Base-by-base conservation (phyloP, 2,888 invertebrate genomes). In the Neocrepidodera transversa region DNA sequence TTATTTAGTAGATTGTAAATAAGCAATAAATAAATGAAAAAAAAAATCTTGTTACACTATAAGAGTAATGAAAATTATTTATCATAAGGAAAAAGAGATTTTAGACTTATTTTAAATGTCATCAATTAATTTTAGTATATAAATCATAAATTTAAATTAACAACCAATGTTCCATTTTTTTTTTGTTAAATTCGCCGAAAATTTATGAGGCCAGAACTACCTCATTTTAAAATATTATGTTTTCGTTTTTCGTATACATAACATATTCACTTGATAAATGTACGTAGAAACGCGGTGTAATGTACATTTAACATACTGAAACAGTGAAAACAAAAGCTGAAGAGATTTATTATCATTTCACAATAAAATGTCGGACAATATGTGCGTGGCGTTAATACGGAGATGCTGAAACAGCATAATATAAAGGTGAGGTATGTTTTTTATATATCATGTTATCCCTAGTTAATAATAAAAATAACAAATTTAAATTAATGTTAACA, bases 231-330 rank as follows among this genome's bases (percentile, higher is more conserved):
- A 43, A 43, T 43, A 43, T 43, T 43, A 43, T 43, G 43, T 43
- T 43, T 43, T 13, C 43, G 26, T 43, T 43, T 43, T 43, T 43
- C 43, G 23, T 13, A 23, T 13, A 43, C n/a, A n/a, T n/a, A 43
- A 43, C 23, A 43, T 43, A 43, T 43, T 43, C 43, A 16, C 43
- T 43, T 43, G 43, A 43, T 43, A 23, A 43, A 43, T 43, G 43
- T 43, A 7, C 43, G 43, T 20, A 20, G 43, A 23, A n/a, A 23
- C 43, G 43, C 28, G 40, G 40, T 43, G 49, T 60, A 63, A 63
- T 59, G 54, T 53, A 50, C 58, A 58, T 55, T 63, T 54, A 60
- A 63, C 60, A 58, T 30, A 60, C 38, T 50, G 52, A 58, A 63
- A 58, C 48, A 47, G 52, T 54, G 48, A 47, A 43, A 60, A 60